Evolutionary conservation across 2,113 vertebrate species (phyloP).

Genomic region (Calidris pugnax): DNA sequence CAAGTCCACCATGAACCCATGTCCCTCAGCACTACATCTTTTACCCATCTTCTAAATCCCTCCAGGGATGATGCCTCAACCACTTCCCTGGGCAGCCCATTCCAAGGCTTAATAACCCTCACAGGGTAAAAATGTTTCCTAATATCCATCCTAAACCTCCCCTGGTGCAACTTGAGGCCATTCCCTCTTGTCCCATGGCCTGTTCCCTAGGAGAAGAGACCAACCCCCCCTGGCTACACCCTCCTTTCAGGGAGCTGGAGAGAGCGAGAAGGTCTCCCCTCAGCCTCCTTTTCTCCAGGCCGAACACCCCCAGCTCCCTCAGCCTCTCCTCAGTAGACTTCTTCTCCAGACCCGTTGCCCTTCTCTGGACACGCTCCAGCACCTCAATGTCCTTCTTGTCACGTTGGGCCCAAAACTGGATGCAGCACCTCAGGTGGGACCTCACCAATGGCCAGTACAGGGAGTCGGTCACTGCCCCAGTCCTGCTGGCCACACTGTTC

Average conservation of each 20-base stretch:
- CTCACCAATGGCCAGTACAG: neutral
- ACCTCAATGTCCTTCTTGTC: neutral
- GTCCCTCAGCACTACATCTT: neutral
- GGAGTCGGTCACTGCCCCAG: neutral
- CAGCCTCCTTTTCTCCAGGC: neutral
- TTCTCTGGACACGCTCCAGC: neutral
- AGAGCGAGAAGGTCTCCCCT: neutral
- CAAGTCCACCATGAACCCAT: neutral
- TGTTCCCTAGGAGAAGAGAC: neutral
- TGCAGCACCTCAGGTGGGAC: neutral
- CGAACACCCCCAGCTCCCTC: neutral
- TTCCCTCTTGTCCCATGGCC: neutral
- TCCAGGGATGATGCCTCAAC: neutral
- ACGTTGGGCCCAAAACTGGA: neutral
- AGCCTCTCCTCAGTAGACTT: neutral
- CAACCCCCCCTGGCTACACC: neutral
- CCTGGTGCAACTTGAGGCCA: neutral
- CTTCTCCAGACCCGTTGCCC: neutral
- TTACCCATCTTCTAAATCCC: neutral
- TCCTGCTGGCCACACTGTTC: neutral
- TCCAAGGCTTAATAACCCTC: neutral
- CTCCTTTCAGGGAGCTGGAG: neutral
- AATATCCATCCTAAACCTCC: neutral
- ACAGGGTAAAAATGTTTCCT: neutral
- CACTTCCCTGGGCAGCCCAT: neutral